Evolutionary conservation across 2,888 invertebrate genomes (phyloP).

Genomic region (Latheticus oryzae): DNA sequence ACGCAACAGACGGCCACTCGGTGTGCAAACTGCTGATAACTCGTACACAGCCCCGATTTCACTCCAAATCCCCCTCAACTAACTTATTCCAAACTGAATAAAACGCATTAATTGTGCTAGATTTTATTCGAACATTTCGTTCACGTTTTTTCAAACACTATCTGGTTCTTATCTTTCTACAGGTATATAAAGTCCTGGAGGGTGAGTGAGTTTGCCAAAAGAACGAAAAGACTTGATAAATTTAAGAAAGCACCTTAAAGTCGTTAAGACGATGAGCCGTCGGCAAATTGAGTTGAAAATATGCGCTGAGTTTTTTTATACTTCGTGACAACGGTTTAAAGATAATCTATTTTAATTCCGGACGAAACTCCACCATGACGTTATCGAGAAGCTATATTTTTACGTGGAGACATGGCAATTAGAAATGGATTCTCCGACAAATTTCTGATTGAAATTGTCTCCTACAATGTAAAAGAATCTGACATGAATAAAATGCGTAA

Average conservation of each 20-base stretch:
- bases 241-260: conserved; percentile 63
- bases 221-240: conserved; percentile 61
- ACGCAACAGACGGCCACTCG: conserved; percentile 63
- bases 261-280: conserved; percentile 63
- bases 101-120: conserved; percentile 41
- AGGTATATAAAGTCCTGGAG: conserved; percentile 32
- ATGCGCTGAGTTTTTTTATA: conserved; percentile 60
- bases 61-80: conserved; percentile 29
- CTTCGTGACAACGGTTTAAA: conserved; percentile 55
- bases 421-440: conserved; percentile 4
- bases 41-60: conserved; percentile 35
- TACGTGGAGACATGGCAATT: no score
- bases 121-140: conserved; percentile 36
- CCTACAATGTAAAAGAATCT: conserved; percentile 22
- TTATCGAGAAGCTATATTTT: conserved; percentile 34
- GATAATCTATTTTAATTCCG: conserved; percentile 51
- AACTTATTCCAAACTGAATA: conserved; percentile 29
- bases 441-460: conserved; percentile 27
- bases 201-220: conserved; percentile 52
- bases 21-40: conserved; percentile 64
- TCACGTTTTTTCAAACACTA: conserved; percentile 45
- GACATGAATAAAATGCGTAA: conserved; percentile 44
- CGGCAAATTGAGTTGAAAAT: conserved; percentile 65
- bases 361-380: conserved; percentile 22
- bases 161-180: conserved; percentile 54